These are phyloP conservation scores for Peucedramus taeniatus DNA, from an alignment of 2,113 vertebrate genomes.

Conservation along the genomic window DNA sequence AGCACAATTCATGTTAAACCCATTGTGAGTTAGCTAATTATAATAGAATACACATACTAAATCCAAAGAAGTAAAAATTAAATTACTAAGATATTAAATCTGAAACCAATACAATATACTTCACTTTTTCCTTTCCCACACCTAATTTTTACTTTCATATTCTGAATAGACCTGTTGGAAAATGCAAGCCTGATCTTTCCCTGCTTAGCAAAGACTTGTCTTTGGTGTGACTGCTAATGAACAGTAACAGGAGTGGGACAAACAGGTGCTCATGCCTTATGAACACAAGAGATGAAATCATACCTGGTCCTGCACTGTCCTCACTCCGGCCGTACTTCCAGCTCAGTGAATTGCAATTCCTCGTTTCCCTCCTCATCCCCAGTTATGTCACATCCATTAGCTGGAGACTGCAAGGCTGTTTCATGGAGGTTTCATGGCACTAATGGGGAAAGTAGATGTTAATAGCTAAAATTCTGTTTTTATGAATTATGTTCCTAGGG, in stretches of 20 bases:
- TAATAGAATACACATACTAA: background rate
- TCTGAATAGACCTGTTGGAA: background rate
- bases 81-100: background rate
- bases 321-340: background rate
- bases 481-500: constrained; percentile 3
- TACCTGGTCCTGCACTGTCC: background rate
- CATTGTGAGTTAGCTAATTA: background rate
- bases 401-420: constrained; percentile 5
- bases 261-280: background rate
- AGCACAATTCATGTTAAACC: background rate
- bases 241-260: background rate
- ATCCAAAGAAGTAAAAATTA: background rate
- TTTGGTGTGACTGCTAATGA: background rate
- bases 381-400: background rate
- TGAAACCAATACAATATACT: background rate
- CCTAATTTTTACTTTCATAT: background rate
- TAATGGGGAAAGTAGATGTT: constrained; percentile 21
- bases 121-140: background rate
- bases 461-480: constrained; percentile 2
- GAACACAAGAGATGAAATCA: background rate
- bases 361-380: background rate
- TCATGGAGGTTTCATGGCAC: background rate
- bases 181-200: background rate
- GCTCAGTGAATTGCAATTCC: background rate
- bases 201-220: background rate